Evolutionary conservation across 1,140 invertebrate genomes (phyloP), one percentile per base, ranked within the genome.

Genomic region (Saccostrea cuccullata): DNA sequence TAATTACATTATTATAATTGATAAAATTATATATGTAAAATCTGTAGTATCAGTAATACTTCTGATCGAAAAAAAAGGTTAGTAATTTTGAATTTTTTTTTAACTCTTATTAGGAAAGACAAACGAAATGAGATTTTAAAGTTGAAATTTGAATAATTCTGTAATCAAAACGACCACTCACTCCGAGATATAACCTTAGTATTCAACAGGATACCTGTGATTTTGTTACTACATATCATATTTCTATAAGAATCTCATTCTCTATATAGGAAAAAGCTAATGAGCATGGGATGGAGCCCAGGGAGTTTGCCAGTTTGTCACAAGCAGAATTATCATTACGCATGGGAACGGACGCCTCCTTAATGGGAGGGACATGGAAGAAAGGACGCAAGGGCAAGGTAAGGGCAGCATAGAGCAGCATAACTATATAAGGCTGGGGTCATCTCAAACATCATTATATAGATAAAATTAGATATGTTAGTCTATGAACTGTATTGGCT

Each of bases 321-420:
- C 92, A 94, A 70, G 90, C 92, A 15, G 94, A 95, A 84, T 88
- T 95, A 40, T 87, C 94, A 5, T 93, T 94, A 90, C 90, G 92
- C 67, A 67, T 93, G 13, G 93, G 93, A 40, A 92, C 84, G 64
- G 94, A 95, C 87, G 87, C 88, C 9, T 83, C 88, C 9, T 86
- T 93, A 60, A 82, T 90, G 77, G 70, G 70, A 4, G 86, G 77
- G 15, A 88, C 64, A n/a, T 91, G 91, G 91, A 92, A 92, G 84
- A 92, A 91, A 85, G 84, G 91, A 1, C 87, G 90, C 23, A 93
- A 92, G 82, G 91, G 90, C 83, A 91, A 91, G 88, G 91, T 92
- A 92, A 89, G 85, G 82, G 87, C 84, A 9, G 15, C 30, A 87
- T 82, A 6, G 6, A 17, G 3, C 8, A 12, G 17, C 30, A n/a